A percentile compares a stretch with the other conserved stretches of the same genome.
Evolutionary conservation across 2,888 invertebrate species (phyloP).

Genomic region (Cosmopolites sordidus): DNA sequence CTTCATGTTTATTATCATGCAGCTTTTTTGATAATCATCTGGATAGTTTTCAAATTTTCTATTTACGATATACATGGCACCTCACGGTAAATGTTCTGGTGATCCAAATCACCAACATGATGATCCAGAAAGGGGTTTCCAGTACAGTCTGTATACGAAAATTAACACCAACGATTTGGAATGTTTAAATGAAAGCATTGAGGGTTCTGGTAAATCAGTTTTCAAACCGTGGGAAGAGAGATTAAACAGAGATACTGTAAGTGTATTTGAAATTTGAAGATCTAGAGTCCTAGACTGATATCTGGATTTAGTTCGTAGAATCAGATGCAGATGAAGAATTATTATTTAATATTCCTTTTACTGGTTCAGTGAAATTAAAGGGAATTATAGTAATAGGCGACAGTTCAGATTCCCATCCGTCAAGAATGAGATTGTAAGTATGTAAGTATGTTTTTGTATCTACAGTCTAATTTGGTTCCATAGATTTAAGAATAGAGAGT

Average conservation of each 20-base stretch:
- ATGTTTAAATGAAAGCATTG: conserved; percentile 84
- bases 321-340: conserved; percentile 96
- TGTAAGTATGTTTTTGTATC: neutral
- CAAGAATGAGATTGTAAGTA: conserved; percentile 80
- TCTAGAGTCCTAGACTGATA: neutral
- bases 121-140: conserved; percentile 66
- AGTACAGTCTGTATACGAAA: conserved; percentile 83
- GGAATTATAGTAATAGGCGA: conserved; percentile 91
- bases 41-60: no score
- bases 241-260: conserved; percentile 68
- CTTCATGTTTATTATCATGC: no score
- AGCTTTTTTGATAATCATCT: no score
- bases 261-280: conserved; percentile 2
- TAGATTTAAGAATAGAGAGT: conserved; percentile 88
- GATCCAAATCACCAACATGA: conserved; percentile 62
- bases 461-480: conserved; percentile 27
- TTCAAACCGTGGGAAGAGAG: conserved; percentile 92
- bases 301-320: conserved; percentile 71
- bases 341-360: conserved; percentile 94
- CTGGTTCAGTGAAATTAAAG: conserved; percentile 91
- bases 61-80: conserved; percentile 55
- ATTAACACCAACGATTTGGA: conserved; percentile 83
- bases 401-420: conserved; percentile 80
- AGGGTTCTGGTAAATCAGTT: conserved; percentile 82
- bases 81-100: conserved; percentile 57